A percentile compares a stretch with the other conserved stretches of the same genome.
phyloP scores from a whole-genome alignment of 2,888 invertebrate genomes.

The Apamea crenata region DNA sequence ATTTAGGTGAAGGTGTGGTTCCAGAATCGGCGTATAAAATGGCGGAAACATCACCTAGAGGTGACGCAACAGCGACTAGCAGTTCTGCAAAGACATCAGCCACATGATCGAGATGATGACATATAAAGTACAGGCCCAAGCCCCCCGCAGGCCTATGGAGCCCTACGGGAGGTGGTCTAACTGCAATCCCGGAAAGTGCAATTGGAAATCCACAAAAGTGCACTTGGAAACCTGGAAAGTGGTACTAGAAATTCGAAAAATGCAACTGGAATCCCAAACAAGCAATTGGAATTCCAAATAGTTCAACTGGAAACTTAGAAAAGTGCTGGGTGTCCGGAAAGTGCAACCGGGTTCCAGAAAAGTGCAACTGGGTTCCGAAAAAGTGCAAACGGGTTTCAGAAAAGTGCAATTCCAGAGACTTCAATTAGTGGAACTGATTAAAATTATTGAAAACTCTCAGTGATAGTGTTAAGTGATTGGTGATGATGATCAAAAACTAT shows the following conservation, averaged over 20 bases:
- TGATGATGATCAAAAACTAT: conserved; percentile 10
- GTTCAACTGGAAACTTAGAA: neutral
- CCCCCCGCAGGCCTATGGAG: neutral
- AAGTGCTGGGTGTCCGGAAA: neutral
- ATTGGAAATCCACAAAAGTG: neutral
- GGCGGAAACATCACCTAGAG: conserved; percentile 98
- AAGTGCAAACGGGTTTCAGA: neutral
- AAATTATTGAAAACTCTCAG: conserved; percentile 1
- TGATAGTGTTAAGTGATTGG: conserved; percentile 31
- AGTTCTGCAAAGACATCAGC: conserved; percentile 86
- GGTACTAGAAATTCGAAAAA: neutral
- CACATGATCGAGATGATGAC: conserved; percentile 84
- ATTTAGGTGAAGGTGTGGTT: conserved; percentile 97
- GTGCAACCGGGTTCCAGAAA: neutral
- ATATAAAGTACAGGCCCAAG: conserved; percentile 60
- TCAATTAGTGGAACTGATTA: conserved; percentile 15
- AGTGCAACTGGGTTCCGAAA: neutral
- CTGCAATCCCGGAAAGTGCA: neutral
- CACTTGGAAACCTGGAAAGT: no score
- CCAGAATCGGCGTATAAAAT: conserved; percentile 98
- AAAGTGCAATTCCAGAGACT: conserved; percentile 9
- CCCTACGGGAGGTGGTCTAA: neutral
- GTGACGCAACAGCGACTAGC: conserved; percentile 96
- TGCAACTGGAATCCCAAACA: no score
- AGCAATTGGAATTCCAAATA: no score